Evolutionary conservation across 2,113 vertebrate genomes (phyloP), one percentile per base, ranked within the genome.

Genomic region (Ptilonorhynchus violaceus): DNA sequence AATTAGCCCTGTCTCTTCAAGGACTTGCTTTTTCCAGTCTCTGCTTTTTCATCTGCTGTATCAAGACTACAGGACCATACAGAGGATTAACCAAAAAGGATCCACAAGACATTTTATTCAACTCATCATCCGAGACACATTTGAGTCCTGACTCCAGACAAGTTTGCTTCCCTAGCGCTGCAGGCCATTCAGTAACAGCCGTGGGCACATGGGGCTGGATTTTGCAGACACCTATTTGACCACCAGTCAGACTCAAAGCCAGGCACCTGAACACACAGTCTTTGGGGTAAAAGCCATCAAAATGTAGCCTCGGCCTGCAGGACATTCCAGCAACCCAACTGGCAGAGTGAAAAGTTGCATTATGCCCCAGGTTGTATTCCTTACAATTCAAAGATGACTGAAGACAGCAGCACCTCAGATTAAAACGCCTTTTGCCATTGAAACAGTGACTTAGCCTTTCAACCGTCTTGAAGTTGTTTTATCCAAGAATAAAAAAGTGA

Each of bases 401-500:
- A 68, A 97, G 79, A 69, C 59, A 20, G 58, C 1, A 91, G 42
- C 72, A 94, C n/a, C 39, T 77, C 63, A 69, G 63, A 88, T 86
- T 28, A 79, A 47, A 76, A 35, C 64, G 21, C 4, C 27, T 81
- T 91, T 21, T 77, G 42, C 76, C 68, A 87, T 6, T 75, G 64
- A 52, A 94, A 91, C 1, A 72, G 47, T 28, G 86, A 92, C 49
- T 70, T 33, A 62, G 13, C 27, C 79, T 82, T 96, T 83, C 91
- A 96, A 88, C 80, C 83, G 94, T 68, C 92, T 88, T 96, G 97
- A 81, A 96, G 90, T n/a, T 93, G 77, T 94, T 96, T 92, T 81
- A 97, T 96, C 94, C 96, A 96, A 90, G 92, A 96, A 97, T 93
- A 96, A 44, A 91, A 97, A 97, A 96, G 92, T 22, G 12, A 98